These are phyloP conservation scores for Novumbra hubbsi DNA, from an alignment of 2,797 vertebrate genomes.

Conservation along the genomic window DNA sequence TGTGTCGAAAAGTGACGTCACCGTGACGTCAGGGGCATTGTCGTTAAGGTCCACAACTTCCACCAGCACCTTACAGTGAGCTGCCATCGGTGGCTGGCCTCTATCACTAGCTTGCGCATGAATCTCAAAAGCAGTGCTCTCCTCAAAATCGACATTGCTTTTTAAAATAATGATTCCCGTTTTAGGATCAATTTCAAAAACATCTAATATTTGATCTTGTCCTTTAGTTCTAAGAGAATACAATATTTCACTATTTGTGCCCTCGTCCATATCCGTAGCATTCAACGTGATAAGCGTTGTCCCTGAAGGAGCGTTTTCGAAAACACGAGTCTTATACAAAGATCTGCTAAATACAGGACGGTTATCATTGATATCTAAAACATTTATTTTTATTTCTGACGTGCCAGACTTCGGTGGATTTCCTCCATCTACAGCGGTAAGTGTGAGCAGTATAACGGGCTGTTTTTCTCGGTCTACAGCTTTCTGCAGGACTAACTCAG, in stretches of 20 bases:
- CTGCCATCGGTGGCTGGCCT: conserved; percentile 63
- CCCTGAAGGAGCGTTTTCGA: conserved; percentile 69
- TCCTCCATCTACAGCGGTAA: conserved; percentile 72
- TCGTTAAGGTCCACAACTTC: too few relatives aligned
- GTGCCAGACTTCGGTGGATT: conserved; percentile 59
- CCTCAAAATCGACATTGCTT: conserved; percentile 60
- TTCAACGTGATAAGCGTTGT: conserved; percentile 67
- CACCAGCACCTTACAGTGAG: too few relatives aligned
- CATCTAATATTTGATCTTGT: conserved; percentile 48
- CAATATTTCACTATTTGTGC: conserved; percentile 69
- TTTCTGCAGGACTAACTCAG: conserved; percentile 73
- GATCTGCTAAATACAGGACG: conserved; percentile 68
- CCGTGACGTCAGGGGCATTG: too few relatives aligned
- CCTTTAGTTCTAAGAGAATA: conserved; percentile 73
- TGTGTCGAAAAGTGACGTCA: neutral
- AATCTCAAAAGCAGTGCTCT: conserved; percentile 60
- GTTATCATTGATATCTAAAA: conserved; percentile 79
- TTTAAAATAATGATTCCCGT: conserved; percentile 73
- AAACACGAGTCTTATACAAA: conserved; percentile 66
- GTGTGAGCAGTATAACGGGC: conserved; percentile 59
- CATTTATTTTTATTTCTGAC: conserved; percentile 56
- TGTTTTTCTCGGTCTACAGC: conserved; percentile 73
- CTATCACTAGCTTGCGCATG: conserved; percentile 69
- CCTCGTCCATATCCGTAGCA: conserved; percentile 74
- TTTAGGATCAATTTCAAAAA: conserved; percentile 70